Evolutionary conservation across 2,113 vertebrate genomes (phyloP).

Genomic region (Sarotherodon lohbergeri): DNA sequence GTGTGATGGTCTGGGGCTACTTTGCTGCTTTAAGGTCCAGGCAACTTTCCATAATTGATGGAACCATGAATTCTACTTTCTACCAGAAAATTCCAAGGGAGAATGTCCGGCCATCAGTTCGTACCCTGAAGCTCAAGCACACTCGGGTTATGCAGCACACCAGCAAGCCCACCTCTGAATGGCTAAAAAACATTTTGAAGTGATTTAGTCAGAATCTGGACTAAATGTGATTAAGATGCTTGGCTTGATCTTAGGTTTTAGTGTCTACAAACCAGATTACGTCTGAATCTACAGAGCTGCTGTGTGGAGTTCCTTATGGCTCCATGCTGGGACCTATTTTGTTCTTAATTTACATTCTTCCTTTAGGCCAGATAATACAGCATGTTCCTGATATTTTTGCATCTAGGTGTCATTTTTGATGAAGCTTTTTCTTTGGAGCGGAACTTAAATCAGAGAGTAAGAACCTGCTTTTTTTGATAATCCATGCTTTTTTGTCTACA

Average conservation of each 20-base stretch:
- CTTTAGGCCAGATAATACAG: neutral
- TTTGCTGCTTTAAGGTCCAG: neutral
- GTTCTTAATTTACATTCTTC: neutral
- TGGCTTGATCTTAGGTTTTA: neutral
- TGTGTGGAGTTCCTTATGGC: neutral
- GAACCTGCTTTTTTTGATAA: neutral
- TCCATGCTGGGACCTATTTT: neutral
- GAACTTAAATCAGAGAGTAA: neutral
- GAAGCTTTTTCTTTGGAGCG: neutral
- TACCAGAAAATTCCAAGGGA: rapidly evolving
- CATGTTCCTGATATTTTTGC: neutral
- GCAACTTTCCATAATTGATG: neutral
- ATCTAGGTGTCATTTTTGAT: neutral
- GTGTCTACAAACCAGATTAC: rapidly evolving
- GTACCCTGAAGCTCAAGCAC: neutral
- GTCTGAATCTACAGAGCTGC: neutral
- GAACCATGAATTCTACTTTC: neutral
- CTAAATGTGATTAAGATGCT: neutral
- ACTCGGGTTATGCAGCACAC: rapidly evolving
- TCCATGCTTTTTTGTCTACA: neutral
- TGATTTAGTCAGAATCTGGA: neutral
- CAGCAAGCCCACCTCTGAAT: neutral
- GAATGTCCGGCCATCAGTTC: rapidly evolving
- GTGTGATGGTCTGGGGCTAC: neutral
- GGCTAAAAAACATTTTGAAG: neutral